These are phyloP conservation scores for Nematolebias whitei DNA, from an alignment of 2,113 vertebrate species.

Conservation along the genomic window DNA sequence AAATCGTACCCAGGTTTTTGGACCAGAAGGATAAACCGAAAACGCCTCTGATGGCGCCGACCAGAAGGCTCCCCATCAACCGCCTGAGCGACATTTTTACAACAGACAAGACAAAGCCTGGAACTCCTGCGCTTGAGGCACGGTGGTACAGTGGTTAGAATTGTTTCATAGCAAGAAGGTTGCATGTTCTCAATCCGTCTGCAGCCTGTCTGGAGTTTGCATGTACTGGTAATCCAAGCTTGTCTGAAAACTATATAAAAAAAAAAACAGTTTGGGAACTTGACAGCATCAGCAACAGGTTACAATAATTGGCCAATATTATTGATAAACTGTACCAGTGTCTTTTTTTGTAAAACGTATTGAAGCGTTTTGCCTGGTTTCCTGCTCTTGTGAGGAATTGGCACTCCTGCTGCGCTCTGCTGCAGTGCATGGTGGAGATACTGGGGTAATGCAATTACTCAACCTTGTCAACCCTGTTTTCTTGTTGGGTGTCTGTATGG, in stretches of 20 bases:
- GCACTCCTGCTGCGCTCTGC: neutral
- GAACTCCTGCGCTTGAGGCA: neutral
- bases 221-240: conserved; percentile 4
- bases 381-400: neutral
- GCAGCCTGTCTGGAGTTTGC: no score
- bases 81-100: no score
- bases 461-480: conserved; percentile 53
- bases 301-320: neutral
- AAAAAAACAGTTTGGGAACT: neutral
- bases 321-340: neutral
- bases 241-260: conserved; percentile 11
- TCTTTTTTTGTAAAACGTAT: conserved; percentile 10
- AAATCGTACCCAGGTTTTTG: no score
- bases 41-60: no score
- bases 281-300: neutral
- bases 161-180: no score
- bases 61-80: no score
- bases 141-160: neutral
- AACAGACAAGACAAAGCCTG: no score
- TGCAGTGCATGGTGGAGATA: conserved; percentile 33
- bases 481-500: conserved; percentile 40
- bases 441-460: conserved; percentile 63
- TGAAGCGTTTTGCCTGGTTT: conserved; percentile 9
- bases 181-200: no score
- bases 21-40: no score